These are phyloP conservation scores for Hyppa rectilinea DNA, from an alignment of 2,888 invertebrate species.

Conservation along the genomic window DNA sequence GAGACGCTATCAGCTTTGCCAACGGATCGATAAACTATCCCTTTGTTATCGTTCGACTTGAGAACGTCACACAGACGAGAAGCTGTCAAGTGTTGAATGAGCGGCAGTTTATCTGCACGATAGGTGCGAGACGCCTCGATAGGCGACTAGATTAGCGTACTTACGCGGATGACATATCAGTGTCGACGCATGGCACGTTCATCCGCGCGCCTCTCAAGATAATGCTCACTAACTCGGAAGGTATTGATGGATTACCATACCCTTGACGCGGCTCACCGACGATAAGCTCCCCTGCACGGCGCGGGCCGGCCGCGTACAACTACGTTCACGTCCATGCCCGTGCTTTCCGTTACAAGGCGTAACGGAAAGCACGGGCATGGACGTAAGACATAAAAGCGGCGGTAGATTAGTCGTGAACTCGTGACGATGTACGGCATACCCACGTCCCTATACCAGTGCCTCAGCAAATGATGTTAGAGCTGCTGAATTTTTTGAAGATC, in stretches of 20 bases:
- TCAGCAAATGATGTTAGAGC: not conserved
- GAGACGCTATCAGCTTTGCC: slow-evolving; percentile 4
- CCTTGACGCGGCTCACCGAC: slow-evolving; percentile 11
- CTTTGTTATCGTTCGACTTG: slow-evolving; percentile 8
- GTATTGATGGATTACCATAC: slow-evolving; percentile 37
- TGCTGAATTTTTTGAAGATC: not conserved
- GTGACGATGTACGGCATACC: not conserved
- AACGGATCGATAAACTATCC: not conserved
- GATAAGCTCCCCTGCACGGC: not conserved
- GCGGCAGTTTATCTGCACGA: slow-evolving; percentile 24
- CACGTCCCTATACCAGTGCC: not conserved
- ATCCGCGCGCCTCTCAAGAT: slow-evolving; percentile 44
- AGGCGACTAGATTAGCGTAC: slow-evolving; percentile 35
- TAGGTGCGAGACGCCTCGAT: slow-evolving; percentile 11
- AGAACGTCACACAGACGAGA: slow-evolving; percentile 27
- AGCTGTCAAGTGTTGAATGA: slow-evolving; percentile 22
- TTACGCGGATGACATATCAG: slow-evolving; percentile 43
- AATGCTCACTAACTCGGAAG: slow-evolving; percentile 21
- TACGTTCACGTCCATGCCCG: not conserved
- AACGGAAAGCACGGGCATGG: too few relatives aligned
- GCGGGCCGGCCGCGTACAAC: too few relatives aligned
- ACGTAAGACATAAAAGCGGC: not conserved
- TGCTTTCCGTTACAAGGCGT: not conserved
- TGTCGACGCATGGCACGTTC: slow-evolving; percentile 23
- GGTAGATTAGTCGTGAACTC: not conserved